Conservation (phyloP, 2,113 vertebrate genomes). For the Perca flavescens region DNA sequence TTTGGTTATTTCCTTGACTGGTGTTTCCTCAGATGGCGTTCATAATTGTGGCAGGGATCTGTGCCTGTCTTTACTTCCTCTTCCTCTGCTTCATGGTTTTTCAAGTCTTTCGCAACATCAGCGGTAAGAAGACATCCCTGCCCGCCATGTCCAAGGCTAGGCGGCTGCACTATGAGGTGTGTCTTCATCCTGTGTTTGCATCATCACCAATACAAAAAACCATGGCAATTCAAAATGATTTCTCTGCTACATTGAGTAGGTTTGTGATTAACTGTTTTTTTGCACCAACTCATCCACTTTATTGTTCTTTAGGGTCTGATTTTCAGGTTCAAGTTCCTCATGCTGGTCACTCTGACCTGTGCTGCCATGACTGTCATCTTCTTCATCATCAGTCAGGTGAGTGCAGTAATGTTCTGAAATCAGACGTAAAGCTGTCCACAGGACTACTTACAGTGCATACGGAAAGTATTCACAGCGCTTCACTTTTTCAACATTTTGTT, state of each 20-base stretch:
- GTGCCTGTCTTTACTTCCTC: slow-evolving; percentile 97
- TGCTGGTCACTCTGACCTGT: slow-evolving; percentile 96
- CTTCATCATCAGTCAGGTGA: slow-evolving; percentile 98
- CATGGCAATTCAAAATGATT: background rate
- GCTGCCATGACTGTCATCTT: slow-evolving; percentile 98
- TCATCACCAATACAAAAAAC: background rate
- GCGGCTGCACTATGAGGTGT: slow-evolving; percentile 94
- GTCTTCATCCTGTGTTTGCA: background rate
- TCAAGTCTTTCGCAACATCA: slow-evolving; percentile 98
- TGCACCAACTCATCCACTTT: background rate
- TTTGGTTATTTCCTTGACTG: slow-evolving; percentile 67
- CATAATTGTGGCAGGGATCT: slow-evolving; percentile 97
- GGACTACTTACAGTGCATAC: background rate
- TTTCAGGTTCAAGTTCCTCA: slow-evolving; percentile 98
- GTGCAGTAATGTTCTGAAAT: slow-evolving; percentile 23
- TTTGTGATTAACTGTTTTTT: background rate
- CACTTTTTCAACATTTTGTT: too few species aligned
- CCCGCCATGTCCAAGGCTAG: slow-evolving; percentile 96
- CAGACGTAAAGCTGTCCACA: background rate
- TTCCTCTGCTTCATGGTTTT: slow-evolving; percentile 99
- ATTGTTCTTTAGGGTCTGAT: slow-evolving; percentile 89
- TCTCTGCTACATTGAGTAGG: background rate
- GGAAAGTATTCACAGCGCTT: too few species aligned
- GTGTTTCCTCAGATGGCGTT: slow-evolving; percentile 92
- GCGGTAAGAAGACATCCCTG: slow-evolving; percentile 92